Percentiles rank a stretch among this genome's conserved stretches.
Conservation (phyloP, 1,140 invertebrate genomes). For the Teleogryllus occipitalis region DNA sequence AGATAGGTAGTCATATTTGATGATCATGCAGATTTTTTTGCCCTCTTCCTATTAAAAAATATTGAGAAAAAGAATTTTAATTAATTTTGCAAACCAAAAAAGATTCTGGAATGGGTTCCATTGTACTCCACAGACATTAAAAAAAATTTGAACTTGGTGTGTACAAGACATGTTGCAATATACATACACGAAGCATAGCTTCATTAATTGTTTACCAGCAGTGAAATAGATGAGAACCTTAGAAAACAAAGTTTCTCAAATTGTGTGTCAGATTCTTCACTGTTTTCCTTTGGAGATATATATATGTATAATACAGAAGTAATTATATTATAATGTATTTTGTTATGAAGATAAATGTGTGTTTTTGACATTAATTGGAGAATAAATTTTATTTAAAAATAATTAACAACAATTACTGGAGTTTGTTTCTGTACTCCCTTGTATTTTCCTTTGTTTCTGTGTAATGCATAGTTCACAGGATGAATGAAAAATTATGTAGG, state of each 20-base stretch:
- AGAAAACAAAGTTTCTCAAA: not conserved
- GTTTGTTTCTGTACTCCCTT: no score
- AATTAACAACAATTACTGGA: no score
- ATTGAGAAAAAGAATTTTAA: no score
- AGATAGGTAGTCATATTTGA: no score
- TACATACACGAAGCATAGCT: not conserved
- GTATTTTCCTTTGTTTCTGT: no score
- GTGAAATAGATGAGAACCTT: not conserved
- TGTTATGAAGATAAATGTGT: conserved; percentile 5
- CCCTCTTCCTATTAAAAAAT: no score
- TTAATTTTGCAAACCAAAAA: no score
- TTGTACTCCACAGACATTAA: not conserved
- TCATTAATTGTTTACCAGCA: not conserved
- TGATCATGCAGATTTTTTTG: no score
- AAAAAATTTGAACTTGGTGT: not conserved
- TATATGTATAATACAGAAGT: not conserved
- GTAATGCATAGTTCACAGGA: no score
- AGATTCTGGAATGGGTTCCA: no score
- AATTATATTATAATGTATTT: not conserved
- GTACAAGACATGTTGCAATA: not conserved
- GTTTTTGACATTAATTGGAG: not conserved
- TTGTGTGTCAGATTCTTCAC: not conserved
- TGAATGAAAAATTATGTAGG: no score
- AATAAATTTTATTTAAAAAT: not conserved
- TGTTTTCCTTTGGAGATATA: not conserved